A percentile compares a stretch with the other conserved stretches of the same genome.
phyloP scores from a whole-genome alignment of 2,797 vertebrate species.

The Oophaga sylvatica region DNA sequence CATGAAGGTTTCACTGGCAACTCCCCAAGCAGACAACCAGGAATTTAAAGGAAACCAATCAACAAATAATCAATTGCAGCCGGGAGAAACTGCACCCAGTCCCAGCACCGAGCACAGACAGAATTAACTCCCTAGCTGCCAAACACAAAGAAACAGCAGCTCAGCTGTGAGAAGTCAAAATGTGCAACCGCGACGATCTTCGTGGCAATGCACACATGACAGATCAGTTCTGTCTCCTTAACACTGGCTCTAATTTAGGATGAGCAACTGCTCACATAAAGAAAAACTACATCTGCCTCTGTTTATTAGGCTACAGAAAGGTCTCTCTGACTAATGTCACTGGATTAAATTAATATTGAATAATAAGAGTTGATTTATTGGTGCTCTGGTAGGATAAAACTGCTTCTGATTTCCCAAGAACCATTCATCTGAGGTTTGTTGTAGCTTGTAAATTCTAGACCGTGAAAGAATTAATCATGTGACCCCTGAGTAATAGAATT shows the following conservation, averaged over 20 bases:
- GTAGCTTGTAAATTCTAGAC: constrained; percentile 78
- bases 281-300: constrained; percentile 82
- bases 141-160: too few relatives aligned
- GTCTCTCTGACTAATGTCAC: constrained; percentile 83
- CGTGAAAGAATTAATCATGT: constrained; percentile 80
- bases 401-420: constrained; percentile 82
- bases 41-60: too few relatives aligned
- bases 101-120: too few relatives aligned
- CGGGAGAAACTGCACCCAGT: too few relatives aligned
- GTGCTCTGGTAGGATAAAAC: constrained; percentile 79
- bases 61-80: too few relatives aligned
- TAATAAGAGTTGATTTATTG: constrained; percentile 86
- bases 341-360: constrained; percentile 85
- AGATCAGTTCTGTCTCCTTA: constrained; percentile 77
- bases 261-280: constrained; percentile 84
- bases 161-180: too few relatives aligned
- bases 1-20: too few relatives aligned
- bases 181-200: too few relatives aligned
- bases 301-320: constrained; percentile 85
- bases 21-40: too few relatives aligned
- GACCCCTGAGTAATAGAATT: constrained; percentile 68
- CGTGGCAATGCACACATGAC: too few relatives aligned
- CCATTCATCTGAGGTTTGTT: constrained; percentile 82
- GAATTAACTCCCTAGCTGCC: too few relatives aligned
- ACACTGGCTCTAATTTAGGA: constrained; percentile 81